phyloP scores from a whole-genome alignment of 2,113 vertebrate genomes.

The Variabilichromis moorii region DNA sequence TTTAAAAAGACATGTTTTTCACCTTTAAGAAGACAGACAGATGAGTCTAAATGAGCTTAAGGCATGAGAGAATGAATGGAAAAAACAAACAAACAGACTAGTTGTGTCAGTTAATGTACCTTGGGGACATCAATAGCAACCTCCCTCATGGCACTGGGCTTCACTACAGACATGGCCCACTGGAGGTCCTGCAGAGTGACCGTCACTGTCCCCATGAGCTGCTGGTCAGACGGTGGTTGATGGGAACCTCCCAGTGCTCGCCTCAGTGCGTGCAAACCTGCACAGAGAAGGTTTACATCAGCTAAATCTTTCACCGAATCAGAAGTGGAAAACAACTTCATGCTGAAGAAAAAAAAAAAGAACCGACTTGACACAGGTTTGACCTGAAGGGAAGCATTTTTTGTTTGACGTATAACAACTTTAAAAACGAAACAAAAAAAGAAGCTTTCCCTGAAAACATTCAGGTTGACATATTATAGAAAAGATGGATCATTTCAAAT shows the following conservation, averaged over 20 bases:
- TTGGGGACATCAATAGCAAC: constrained; percentile 92
- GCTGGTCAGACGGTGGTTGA: constrained; percentile 66
- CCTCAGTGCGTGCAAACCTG: constrained; percentile 81
- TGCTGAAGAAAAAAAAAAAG: background rate
- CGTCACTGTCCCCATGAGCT: constrained; percentile 73
- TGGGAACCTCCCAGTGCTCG: constrained; percentile 64
- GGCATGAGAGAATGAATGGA: background rate
- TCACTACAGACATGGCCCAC: constrained; percentile 83
- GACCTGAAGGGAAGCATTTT: background rate
- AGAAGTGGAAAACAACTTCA: background rate
- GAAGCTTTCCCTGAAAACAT: background rate
- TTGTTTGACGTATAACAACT: background rate
- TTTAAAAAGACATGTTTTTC: background rate
- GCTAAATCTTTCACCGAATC: background rate
- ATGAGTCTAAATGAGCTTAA: background rate
- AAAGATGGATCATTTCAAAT: background rate
- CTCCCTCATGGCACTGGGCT: constrained; percentile 97
- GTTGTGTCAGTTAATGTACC: constrained; percentile 50
- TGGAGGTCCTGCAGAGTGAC: constrained; percentile 83
- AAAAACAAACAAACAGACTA: background rate
- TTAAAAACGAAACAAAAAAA: background rate
- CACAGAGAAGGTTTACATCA: background rate
- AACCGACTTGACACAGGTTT: background rate
- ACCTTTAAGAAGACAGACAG: background rate
- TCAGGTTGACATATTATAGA: background rate